Evolutionary conservation across 2,113 vertebrate species (phyloP).

Genomic region (Pavo muticus): DNA sequence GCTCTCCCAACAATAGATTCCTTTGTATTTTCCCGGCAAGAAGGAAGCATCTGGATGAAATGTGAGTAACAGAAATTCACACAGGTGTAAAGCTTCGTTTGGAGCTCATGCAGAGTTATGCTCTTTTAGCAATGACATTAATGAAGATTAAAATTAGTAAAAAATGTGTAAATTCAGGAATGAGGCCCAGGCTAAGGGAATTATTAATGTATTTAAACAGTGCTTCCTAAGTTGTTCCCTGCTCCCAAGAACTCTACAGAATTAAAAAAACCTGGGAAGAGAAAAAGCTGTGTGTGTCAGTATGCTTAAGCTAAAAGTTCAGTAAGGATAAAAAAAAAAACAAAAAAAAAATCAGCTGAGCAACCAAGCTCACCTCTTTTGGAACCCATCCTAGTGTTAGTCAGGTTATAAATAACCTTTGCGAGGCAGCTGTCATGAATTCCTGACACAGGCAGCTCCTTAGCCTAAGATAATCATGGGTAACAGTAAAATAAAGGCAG

Average conservation of each 20-base stretch:
- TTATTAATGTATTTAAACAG: neutral
- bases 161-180: neutral
- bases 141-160: constrained; percentile 30
- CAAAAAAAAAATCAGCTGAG: neutral
- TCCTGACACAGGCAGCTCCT: neutral
- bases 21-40: constrained; percentile 33
- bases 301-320: neutral
- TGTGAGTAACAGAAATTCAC: constrained; percentile 42
- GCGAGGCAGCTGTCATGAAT: neutral
- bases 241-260: neutral
- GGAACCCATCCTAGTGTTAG: neutral
- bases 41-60: constrained; percentile 64
- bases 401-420: neutral
- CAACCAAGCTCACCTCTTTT: neutral
- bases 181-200: neutral
- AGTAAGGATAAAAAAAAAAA: neutral
- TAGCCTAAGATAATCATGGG: neutral
- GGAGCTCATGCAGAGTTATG: neutral
- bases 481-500: constrained; percentile 2
- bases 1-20: constrained; percentile 26
- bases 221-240: neutral
- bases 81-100: constrained; percentile 22
- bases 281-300: neutral
- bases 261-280: neutral
- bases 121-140: neutral